Conservation (phyloP, 2,113 vertebrate species). For the Casuarius casuarius region DNA sequence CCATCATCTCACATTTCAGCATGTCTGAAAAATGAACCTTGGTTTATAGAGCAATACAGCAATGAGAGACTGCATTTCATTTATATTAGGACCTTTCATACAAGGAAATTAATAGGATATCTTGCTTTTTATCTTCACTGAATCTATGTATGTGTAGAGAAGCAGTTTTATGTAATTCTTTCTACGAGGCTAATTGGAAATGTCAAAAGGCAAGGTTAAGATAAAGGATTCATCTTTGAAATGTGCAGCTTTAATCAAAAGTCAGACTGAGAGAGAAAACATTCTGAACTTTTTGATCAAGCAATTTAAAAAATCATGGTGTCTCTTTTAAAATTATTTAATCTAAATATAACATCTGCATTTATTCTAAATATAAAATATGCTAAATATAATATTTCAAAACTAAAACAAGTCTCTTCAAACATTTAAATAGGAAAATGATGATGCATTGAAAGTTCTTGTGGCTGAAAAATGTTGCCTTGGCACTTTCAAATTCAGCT, state of each 20-base stretch:
- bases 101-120: slow-evolving; percentile 30
- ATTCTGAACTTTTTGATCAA: slow-evolving; percentile 33
- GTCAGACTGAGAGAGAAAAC: neutral
- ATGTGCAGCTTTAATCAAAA: neutral
- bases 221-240: neutral
- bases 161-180: neutral
- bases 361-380: slow-evolving; percentile 43
- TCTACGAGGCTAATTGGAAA: slow-evolving; percentile 27
- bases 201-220: slow-evolving; percentile 7
- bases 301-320: slow-evolving; percentile 25
- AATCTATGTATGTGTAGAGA: neutral
- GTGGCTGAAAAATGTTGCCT: slow-evolving; percentile 22
- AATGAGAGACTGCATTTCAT: slow-evolving; percentile 24
- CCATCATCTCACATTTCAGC: neutral
- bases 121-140: neutral
- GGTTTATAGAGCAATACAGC: neutral
- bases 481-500: slow-evolving; percentile 30
- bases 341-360: neutral
- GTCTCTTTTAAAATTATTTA: neutral
- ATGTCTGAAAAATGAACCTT: slow-evolving; percentile 13
- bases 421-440: slow-evolving; percentile 38
- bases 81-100: neutral
- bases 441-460: neutral
- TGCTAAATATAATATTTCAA: slow-evolving; percentile 36
- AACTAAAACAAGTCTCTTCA: slow-evolving; percentile 16